Percentiles rank a stretch among this genome's conserved stretches.
These are phyloP conservation scores for Drosophila parabipectinata DNA, from an alignment of 1,140 invertebrate genomes.

Conservation along the genomic window DNA sequence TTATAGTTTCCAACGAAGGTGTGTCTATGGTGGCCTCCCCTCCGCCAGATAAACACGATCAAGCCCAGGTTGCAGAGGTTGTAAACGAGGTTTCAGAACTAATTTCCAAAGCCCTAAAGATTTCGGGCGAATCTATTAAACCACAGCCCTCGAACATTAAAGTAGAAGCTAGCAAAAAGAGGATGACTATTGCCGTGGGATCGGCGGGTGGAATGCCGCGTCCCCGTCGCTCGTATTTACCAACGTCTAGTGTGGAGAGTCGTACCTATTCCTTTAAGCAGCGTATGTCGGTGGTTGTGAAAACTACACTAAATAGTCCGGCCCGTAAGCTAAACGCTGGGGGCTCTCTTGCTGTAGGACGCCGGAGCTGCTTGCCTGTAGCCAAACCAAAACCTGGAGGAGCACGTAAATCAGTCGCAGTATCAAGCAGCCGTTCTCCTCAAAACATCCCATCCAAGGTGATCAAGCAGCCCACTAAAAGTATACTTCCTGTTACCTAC, in stretches of 20 bases:
- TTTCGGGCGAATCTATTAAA: constrained; percentile 38
- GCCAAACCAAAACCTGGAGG: neutral
- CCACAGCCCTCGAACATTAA: constrained; percentile 10
- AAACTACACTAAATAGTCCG: constrained; percentile 76
- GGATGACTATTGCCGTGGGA: constrained; percentile 11
- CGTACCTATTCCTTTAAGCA: constrained; percentile 60
- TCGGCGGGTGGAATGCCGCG: constrained; percentile 22
- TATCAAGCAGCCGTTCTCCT: neutral
- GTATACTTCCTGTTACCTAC: neutral
- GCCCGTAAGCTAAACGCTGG: constrained; percentile 60
- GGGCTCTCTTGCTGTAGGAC: constrained; percentile 4
- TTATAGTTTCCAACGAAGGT: constrained; percentile 61
- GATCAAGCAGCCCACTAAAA: neutral
- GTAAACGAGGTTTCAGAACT: constrained; percentile 63
- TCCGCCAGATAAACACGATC: neutral
- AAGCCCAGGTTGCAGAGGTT: constrained; percentile 20
- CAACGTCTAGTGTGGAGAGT: constrained; percentile 39
- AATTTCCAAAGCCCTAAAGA: constrained; percentile 62
- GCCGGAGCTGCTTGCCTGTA: constrained; percentile 53
- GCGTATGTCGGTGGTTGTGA: constrained; percentile 78
- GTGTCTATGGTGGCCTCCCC: constrained; percentile 27
- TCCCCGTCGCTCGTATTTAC: constrained; percentile 58
- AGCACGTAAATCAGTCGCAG: neutral
- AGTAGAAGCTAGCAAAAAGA: constrained; percentile 14
- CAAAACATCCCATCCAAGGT: neutral